Evolutionary conservation across 2,113 vertebrate genomes (phyloP), one percentile per base, ranked within the genome.

Genomic region (Athene cunicularia): DNA sequence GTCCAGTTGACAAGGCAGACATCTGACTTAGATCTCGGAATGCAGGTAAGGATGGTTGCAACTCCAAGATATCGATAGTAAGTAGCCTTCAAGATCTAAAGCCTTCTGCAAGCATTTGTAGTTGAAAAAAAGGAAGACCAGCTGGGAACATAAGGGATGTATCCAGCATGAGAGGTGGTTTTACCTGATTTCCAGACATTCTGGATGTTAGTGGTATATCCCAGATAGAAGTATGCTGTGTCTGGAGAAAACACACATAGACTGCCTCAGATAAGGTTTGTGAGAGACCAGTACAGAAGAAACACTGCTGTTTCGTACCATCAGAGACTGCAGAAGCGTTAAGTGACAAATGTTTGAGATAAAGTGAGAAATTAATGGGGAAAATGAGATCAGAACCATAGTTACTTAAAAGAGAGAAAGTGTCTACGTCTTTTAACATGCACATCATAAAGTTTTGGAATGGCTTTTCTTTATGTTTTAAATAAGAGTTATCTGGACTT

Each of bases 161-260:
- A 20, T 73, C 6, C 14, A 85, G 5, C 11, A 24, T 3, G 3
- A 82, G 6, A 68, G 12, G 18, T 53, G 18, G 0, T 49, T 80
- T 58, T 73, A 18, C 7, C 19, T 28, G 17, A 19, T 37, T 77
- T 70, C n/a, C 32, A 66, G 50, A n/a, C 5, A 21, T 58, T 53
- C n/a, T 80, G 19, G 50, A 37, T 45, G 6, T 30, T 50, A 66
- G 5, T 3, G 1, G 0, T 50, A 39, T 32, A 73, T 8, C 11
- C 6, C 30, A 76, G 18, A 32, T 7, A 74, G 4, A 68, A 23
- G 20, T 23, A 24, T 45, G n/a, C 6, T 79, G 4, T 26, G 9
- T 66, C 12, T 88, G 33, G 12, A 4, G 14, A n/a, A 58, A 72
- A 62, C 6, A 45, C 0, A 1, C 1, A 12, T 1, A 53, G 28